These are phyloP conservation scores for Acropternis orthonyx DNA, from an alignment of 2,797 vertebrate genomes.

Conservation along the genomic window DNA sequence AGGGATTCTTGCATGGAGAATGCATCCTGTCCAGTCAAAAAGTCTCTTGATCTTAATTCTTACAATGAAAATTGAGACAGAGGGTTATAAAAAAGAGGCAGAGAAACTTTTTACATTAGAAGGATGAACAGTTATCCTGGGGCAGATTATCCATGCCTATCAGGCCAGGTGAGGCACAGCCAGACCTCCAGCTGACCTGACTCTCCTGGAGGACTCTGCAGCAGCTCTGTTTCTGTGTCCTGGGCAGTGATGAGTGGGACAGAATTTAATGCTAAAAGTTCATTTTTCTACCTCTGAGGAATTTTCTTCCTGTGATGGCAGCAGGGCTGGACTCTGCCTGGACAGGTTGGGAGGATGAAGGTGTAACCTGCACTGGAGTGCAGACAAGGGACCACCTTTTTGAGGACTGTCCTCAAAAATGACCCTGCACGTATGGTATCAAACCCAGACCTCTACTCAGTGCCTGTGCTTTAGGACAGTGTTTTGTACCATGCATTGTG, in stretches of 20 bases:
- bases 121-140: neutral
- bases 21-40: neutral
- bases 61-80: neutral
- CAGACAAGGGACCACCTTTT: neutral
- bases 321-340: neutral
- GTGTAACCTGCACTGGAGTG: neutral
- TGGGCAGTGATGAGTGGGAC: neutral
- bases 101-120: neutral
- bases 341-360: neutral
- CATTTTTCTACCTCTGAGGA: neutral
- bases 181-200: neutral
- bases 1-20: neutral
- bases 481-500: neutral
- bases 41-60: neutral
- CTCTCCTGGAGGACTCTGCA: neutral
- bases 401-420: neutral
- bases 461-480: neutral
- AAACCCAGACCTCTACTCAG: neutral
- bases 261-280: neutral
- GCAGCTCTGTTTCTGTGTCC: neutral
- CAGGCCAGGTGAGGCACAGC: neutral
- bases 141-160: neutral
- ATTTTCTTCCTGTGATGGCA: neutral
- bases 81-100: neutral
- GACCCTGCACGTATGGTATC: neutral